Conservation (phyloP, 2,113 vertebrate genomes). For the Pelobates fuscus region DNA sequence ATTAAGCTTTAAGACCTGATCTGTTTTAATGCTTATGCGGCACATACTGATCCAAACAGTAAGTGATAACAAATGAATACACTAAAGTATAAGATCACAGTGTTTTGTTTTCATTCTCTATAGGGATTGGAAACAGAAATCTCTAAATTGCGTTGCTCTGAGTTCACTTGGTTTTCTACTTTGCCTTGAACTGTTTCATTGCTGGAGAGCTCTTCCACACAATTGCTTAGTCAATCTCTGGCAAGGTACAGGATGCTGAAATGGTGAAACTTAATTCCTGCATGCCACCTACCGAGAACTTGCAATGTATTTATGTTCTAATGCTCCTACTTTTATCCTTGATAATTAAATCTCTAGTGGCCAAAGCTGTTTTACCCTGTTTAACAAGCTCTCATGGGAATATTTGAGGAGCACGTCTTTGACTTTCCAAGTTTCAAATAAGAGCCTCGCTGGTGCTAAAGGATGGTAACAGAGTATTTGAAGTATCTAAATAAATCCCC, state of each 20-base stretch:
- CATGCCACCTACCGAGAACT: conserved; percentile 11
- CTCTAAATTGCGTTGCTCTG: conserved; percentile 24
- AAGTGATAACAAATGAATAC: conserved; percentile 48
- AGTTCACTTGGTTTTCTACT: conserved; percentile 3
- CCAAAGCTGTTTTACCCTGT: conserved; percentile 16
- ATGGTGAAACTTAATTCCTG: conserved; percentile 2
- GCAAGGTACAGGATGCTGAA: not conserved
- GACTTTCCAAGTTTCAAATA: conserved; percentile 29
- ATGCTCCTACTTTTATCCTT: conserved; percentile 1
- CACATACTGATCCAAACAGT: conserved; percentile 48
- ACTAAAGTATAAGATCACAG: conserved; percentile 37
- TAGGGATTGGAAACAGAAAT: conserved; percentile 28
- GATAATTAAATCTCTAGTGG: conserved; percentile 42
- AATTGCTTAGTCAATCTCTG: conserved; percentile 19
- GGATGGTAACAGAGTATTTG: conserved; percentile 18
- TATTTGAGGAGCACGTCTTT: not conserved
- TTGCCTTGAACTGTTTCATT: conserved; percentile 7
- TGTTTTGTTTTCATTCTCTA: conserved; percentile 34
- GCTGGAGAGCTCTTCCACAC: conserved; percentile 4
- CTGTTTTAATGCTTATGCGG: conserved; percentile 46
- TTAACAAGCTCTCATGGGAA: conserved; percentile 33
- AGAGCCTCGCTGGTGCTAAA: conserved; percentile 25
- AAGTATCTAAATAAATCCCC: conserved; percentile 14
- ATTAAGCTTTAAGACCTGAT: conserved; percentile 43
- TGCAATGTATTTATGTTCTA: conserved; percentile 9